A percentile compares a stretch with the other conserved stretches of the same genome.
phyloP scores from a whole-genome alignment of 2,888 invertebrate genomes.

The Steinernema hermaphroditum region DNA sequence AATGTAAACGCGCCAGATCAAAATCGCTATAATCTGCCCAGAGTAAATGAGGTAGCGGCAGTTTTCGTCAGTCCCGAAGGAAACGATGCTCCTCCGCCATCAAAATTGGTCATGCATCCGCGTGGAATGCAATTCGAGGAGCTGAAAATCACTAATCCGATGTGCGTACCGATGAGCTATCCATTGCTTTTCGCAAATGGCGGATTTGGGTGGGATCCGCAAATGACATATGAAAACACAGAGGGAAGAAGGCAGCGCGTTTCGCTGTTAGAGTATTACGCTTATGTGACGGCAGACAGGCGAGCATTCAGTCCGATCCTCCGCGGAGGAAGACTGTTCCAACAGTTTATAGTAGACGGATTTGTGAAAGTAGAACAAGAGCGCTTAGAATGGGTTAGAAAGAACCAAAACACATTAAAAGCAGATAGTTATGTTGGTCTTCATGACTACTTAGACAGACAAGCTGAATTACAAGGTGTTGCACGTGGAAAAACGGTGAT shows the following conservation, averaged over 20 bases:
- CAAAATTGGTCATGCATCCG: conserved; percentile 62
- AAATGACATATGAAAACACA: conserved; percentile 33
- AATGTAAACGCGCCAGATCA: background rate
- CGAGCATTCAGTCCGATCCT: conserved; percentile 48
- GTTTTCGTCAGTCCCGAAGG: conserved; percentile 39
- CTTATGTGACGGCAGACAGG: conserved; percentile 38
- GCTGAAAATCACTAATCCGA: conserved; percentile 63
- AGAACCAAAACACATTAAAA: conserved; percentile 62
- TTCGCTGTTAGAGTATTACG: conserved; percentile 54
- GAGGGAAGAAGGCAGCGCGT: conserved; percentile 38
- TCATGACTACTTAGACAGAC: conserved; percentile 46
- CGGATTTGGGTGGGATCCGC: conserved; percentile 42
- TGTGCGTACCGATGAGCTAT: conserved; percentile 67
- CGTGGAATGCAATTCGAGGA: conserved; percentile 46
- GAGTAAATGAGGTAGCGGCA: conserved; percentile 38
- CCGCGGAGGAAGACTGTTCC: conserved; percentile 54
- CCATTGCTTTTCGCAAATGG: conserved; percentile 62
- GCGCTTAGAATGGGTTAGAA: conserved; percentile 57
- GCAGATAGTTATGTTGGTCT: conserved; percentile 55
- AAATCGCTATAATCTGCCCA: conserved; percentile 36
- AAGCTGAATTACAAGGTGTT: conserved; percentile 35
- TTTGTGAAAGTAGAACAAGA: conserved; percentile 66
- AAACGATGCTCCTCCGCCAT: conserved; percentile 41
- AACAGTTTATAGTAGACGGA: conserved; percentile 65
- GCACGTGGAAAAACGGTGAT: conserved; percentile 40